A percentile compares a stretch with the other conserved stretches of the same genome.
Conservation (phyloP, 2,888 invertebrate genomes). For the Nymphalis urticae region DNA sequence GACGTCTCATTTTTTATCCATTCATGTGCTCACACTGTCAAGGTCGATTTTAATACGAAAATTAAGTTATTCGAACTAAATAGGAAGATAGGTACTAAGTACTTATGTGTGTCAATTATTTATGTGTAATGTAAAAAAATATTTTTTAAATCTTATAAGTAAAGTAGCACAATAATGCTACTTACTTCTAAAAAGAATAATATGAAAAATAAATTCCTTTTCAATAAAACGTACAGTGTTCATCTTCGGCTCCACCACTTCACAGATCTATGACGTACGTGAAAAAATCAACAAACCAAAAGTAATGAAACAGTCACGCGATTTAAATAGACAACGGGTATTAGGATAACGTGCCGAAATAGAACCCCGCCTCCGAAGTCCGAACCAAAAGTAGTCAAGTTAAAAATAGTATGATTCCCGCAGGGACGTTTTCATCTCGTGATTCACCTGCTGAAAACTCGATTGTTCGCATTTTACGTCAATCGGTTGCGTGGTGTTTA, state of each 20-base stretch:
- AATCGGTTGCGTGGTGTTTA: conserved; percentile 80
- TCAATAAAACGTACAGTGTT: background rate
- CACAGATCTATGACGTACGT: conserved; percentile 35
- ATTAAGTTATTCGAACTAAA: too few relatives aligned
- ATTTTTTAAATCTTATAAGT: too few relatives aligned
- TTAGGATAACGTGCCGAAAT: conserved; percentile 73
- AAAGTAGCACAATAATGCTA: too few relatives aligned
- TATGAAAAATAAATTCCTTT: background rate
- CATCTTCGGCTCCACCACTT: conserved; percentile 4
- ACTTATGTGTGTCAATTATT: too few relatives aligned
- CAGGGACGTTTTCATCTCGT: conserved; percentile 76
- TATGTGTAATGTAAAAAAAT: too few relatives aligned
- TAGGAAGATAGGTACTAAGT: too few relatives aligned
- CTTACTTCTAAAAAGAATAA: background rate
- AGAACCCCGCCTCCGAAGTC: conserved; percentile 78
- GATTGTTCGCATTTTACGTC: conserved; percentile 81
- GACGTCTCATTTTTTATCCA: background rate
- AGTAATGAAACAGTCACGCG: conserved; percentile 61
- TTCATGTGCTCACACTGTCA: background rate
- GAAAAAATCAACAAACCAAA: conserved; percentile 52
- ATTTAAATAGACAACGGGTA: conserved; percentile 71
- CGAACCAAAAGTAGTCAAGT: conserved; percentile 80
- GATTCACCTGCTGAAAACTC: conserved; percentile 81
- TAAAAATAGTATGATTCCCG: conserved; percentile 75
- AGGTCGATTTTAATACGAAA: too few relatives aligned